Base-by-base conservation (phyloP, 2,797 vertebrate species). In the Chloroceryle inda region DNA sequence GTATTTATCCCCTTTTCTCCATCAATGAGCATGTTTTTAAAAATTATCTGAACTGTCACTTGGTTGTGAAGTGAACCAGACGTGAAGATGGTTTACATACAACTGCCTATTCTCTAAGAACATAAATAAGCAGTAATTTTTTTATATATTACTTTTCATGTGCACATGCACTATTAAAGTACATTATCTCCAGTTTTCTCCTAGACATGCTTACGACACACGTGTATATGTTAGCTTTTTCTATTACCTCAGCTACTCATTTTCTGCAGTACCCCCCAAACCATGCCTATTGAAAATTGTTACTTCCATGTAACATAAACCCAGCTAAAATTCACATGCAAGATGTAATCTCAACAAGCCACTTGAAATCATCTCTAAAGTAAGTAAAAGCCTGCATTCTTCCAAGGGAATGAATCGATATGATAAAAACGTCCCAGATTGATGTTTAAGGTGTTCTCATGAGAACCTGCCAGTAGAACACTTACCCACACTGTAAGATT, bases 261-360 rank as follows among this genome's bases (percentile, higher is more conserved):
- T 88, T 92, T 95, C 94, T 89, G 76, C 52, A 75, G 89, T 92
- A 89, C 76, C 90, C 85, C 83, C 92, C 97, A 75, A 97, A 93
- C 89, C 92, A 72, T 86, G 88, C 89, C 94, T 95, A 89, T 88
- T 97, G 96, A 97, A 97, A 96, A 95, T 27, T 94, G 93, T 97
- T 96, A 94, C 93, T 92, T 77, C 88, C 72, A 85, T 45, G 97
- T 84, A 98, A 98, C 78, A 74, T 72, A 96, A 98, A 86, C 94
- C 91, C 94, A 79, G 85, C 88, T 92, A 92, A 98, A 98, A 97
- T 94, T 97, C 97, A 96, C 94, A 71, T 87, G 81, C 74, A 94
- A 98, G 94, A 98, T 98, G 85, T 95, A 98, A 98, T 98, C 98
- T 98, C 64, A 20, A 97, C 97, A 97, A 98, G 89, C 56, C 95